A percentile compares a stretch with the other conserved stretches of the same genome.
These are phyloP conservation scores for Drosophila kanekoi DNA, from an alignment of 2,888 invertebrate genomes.

Conservation along the genomic window DNA sequence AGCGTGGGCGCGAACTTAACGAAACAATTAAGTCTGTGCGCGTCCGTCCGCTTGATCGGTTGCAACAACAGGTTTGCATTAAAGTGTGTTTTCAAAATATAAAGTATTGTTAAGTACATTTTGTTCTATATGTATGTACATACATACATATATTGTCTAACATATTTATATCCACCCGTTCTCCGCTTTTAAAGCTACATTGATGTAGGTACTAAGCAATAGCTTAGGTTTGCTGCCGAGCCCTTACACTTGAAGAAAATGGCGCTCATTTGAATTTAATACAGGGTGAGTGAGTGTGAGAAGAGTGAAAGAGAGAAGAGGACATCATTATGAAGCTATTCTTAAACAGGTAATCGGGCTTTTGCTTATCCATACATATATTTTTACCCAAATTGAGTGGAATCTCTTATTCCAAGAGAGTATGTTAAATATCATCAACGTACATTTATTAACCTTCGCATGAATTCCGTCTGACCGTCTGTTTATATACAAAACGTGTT, in stretches of 20 bases:
- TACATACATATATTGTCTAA: too few relatives aligned
- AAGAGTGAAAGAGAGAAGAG: not conserved
- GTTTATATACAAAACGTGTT: too few relatives aligned
- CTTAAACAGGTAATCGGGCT: not conserved
- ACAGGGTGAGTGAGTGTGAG: not conserved
- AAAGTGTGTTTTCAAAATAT: too few relatives aligned
- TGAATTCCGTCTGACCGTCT: too few relatives aligned
- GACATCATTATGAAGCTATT: not conserved
- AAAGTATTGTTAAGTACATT: too few relatives aligned
- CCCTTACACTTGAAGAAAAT: too few relatives aligned
- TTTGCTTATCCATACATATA: not conserved
- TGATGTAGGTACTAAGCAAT: too few relatives aligned
- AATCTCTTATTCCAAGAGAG: not conserved
- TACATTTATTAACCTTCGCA: too few relatives aligned
- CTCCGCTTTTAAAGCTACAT: too few relatives aligned
- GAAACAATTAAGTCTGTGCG: conserved; percentile 4
- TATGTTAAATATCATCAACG: not conserved
- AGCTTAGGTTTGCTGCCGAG: too few relatives aligned
- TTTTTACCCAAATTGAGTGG: not conserved
- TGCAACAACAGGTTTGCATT: not conserved
- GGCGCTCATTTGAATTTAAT: too few relatives aligned
- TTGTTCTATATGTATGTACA: not conserved
- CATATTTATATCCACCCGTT: not conserved
- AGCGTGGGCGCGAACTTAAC: not conserved
- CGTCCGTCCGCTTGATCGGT: not conserved